Evolutionary conservation across 2,797 vertebrate species (phyloP), one percentile per base, ranked within the genome.

Genomic region (Pangasius larnaudii): DNA sequence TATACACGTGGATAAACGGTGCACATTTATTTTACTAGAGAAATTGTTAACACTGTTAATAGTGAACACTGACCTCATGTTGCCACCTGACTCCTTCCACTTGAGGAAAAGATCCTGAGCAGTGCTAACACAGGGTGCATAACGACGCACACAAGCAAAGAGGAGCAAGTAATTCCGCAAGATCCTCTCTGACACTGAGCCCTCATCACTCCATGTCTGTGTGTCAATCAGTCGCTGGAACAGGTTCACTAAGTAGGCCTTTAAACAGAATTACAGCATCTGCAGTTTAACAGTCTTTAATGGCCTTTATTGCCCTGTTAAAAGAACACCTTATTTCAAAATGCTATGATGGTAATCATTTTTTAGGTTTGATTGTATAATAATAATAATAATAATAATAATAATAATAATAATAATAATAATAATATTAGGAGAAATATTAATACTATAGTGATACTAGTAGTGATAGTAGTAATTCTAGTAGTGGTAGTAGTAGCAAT

Each of bases 161-260:
- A 95, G 1, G 63, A 98, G 96, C 53, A 99, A 94, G 30, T 95
- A 96, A 36, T 95, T 96, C 59, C 97, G 94, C 19, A 97, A 95
- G 87, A 97, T 69, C 27, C 97, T 91, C 94, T 98, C 94, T 0
- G 97, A 96, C 80, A 97, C 89, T 0, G 97, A 96, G 67, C 98
- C 97, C 0, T 96, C 94, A 22, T 98, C 97, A 0, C 87, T 93
- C 98, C 98, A 99, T 0, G 94, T 89, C 95, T 98, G 98, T 0
- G 61, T 91, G 56, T 98, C 97, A 46, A 98, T 97, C 91, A 98
- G 94, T 1, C 88, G 91, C 86, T 90, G 94, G 88, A 99, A 96
- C 69, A 99, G 91, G 74, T 94, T 89, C 88, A 98, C 89, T 3
- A 99, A 96, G 88, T 97, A 97, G 72, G 87, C 91, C 98, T 99